phyloP scores from a whole-genome alignment of 2,113 vertebrate species.

The Clinocottus analis region DNA sequence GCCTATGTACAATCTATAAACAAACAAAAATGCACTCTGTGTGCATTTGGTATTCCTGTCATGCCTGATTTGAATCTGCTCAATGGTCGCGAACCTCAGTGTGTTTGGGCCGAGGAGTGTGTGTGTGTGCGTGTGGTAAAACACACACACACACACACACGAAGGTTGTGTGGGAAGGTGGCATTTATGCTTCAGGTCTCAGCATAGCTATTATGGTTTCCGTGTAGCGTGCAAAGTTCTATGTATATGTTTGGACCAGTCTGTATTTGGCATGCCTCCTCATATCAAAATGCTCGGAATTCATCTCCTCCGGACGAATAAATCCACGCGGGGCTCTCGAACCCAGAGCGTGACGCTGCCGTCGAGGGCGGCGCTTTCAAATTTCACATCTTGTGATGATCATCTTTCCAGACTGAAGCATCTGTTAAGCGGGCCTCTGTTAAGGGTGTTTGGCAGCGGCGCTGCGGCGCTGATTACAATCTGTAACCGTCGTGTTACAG shows the following conservation, averaged over 20 bases:
- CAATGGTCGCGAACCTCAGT: conserved; percentile 59
- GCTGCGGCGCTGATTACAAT: conserved; percentile 25
- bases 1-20: conserved; percentile 73
- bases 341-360: conserved; percentile 34
- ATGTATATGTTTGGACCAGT: conserved; percentile 80
- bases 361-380: conserved; percentile 16
- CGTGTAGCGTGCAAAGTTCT: conserved; percentile 83
- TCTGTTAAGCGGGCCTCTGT: conserved; percentile 4
- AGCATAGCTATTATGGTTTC: conserved; percentile 84
- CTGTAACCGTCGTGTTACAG: conserved; percentile 27
- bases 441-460: conserved; percentile 19
- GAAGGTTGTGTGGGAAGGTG: conserved; percentile 76
- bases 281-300: conserved; percentile 83
- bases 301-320: conserved; percentile 67
- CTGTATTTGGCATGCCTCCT: conserved; percentile 79
- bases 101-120: conserved; percentile 47
- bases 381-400: conserved; percentile 26
- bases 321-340: conserved; percentile 35
- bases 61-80: conserved; percentile 62
- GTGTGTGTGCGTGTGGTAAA: conserved; percentile 42
- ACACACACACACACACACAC: conserved; percentile 52
- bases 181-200: conserved; percentile 74
- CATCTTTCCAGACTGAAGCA: conserved; percentile 26
- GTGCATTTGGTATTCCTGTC: conserved; percentile 67
- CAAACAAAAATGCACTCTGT: conserved; percentile 66